Evolutionary conservation across 2,113 vertebrate species (phyloP), one percentile per base, ranked within the genome.

Genomic region (Perca fluviatilis): DNA sequence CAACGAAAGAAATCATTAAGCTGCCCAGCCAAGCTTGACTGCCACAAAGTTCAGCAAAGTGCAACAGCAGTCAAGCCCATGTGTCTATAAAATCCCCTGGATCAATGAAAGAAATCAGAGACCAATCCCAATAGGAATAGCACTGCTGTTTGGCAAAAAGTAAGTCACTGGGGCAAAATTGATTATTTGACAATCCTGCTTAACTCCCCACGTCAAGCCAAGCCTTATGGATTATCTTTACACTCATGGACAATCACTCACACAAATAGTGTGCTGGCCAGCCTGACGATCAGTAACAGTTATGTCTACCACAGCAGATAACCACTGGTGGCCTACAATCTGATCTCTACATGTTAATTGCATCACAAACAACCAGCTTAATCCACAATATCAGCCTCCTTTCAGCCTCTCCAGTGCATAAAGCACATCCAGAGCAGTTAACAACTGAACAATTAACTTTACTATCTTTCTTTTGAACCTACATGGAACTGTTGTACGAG

Each of bases 181-280:
- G 92, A 93, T 94, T 92, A 91, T 89, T 92, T 93, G 93, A 90
- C 90, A 83, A 68, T 83, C 76, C 79, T 86, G 83, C 77, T 91
- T 92, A 92, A 92, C 81, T 63, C 80, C 53, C 68, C 67, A 71
- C 1, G 23, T 88, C 90, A 86, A 88, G 64, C 58, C 60, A 80
- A 77, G 77, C 80, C 70, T 61, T 90, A 89, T 88, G 82, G 89
- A 89, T 94, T 84, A 89, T 88, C 83, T 89, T 89, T 88, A 86
- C 87, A 60, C 74, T 84, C 65, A 57, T 80, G 89, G 81, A 85
- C 80, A 77, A 90, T 86, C 84, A 78, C 72, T 85, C 88, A 83
- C 81, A 91, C 66, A 85, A 87, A 88, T 58, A 82, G 79, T 54
- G 56, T 80, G 69, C 62, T 1, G 51, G 36, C 33, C 49, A 53